phyloP scores from a whole-genome alignment of 2,797 vertebrate species.

The Columba guinea region DNA sequence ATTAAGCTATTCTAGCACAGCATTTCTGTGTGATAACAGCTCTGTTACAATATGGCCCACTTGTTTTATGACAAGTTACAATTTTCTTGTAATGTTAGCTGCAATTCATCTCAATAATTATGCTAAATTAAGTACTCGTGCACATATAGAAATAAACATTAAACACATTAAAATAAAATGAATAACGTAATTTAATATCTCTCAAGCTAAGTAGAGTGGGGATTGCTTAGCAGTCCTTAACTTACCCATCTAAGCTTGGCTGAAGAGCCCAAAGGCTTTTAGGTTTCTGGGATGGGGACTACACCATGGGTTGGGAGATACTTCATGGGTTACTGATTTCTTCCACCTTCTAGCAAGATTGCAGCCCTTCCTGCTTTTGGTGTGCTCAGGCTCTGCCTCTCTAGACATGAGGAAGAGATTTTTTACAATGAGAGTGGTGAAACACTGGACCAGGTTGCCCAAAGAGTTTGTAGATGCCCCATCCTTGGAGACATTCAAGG shows the following conservation, averaged over 20 bases:
- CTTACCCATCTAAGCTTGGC: not conserved
- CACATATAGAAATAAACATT: slow-evolving; percentile 76
- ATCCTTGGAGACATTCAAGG: too few relatives aligned
- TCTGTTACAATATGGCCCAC: slow-evolving; percentile 70
- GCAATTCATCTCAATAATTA: slow-evolving; percentile 81
- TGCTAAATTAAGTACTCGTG: slow-evolving; percentile 75
- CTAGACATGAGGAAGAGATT: too few relatives aligned
- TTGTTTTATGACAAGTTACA: slow-evolving; percentile 81
- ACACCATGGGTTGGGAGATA: not conserved
- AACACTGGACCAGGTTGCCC: too few relatives aligned
- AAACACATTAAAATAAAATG: slow-evolving; percentile 69
- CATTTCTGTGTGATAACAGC: slow-evolving; percentile 62
- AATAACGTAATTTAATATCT: slow-evolving; percentile 66
- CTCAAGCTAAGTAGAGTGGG: not conserved
- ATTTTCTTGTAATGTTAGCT: slow-evolving; percentile 81
- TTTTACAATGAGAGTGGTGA: too few relatives aligned
- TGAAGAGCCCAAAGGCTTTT: not conserved
- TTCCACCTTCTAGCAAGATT: not conserved
- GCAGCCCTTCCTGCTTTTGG: not conserved
- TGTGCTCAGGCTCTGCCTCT: not conserved
- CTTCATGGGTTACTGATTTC: not conserved
- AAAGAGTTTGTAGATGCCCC: too few relatives aligned
- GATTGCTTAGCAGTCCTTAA: not conserved
- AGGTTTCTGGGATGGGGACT: fast-evolving
- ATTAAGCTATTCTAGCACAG: slow-evolving; percentile 67